phyloP scores from a whole-genome alignment of 2,113 vertebrate genomes.

The Mesembrinibis cayennensis region DNA sequence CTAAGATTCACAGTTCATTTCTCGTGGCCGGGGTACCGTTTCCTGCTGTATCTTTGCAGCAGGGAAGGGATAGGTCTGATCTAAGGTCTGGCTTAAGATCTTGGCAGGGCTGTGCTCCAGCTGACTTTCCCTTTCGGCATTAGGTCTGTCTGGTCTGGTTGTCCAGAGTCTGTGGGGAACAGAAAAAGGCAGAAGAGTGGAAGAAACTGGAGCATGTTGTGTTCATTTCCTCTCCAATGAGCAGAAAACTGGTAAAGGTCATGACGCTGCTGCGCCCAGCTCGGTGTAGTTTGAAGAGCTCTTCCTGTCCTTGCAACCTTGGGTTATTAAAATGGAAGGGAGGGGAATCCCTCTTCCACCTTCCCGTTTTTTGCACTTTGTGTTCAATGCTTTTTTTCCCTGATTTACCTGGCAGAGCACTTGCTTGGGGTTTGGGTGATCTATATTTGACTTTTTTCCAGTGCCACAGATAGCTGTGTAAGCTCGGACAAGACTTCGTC shows the following conservation, averaged over 20 bases:
- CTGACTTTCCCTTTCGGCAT: neutral
- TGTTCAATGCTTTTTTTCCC: neutral
- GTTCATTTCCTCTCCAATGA: neutral
- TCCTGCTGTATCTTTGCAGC: neutral
- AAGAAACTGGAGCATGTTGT: conserved; percentile 28
- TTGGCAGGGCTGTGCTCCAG: neutral
- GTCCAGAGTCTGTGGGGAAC: neutral
- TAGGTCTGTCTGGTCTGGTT: neutral
- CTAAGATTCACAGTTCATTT: neutral
- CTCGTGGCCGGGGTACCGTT: neutral
- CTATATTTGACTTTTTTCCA: neutral
- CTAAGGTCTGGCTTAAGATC: neutral
- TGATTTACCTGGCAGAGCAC: neutral
- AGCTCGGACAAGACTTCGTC: neutral
- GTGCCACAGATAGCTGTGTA: neutral
- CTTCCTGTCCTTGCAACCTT: neutral
- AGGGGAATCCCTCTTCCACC: neutral
- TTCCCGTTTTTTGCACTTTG: neutral
- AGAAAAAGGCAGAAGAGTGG: conserved; percentile 12
- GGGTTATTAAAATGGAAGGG: neutral
- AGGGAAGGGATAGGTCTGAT: neutral
- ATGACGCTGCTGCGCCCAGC: neutral
- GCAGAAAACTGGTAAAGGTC: neutral
- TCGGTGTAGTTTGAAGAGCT: neutral
- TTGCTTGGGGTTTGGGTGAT: neutral